These are phyloP conservation scores for Glossosoma conforme DNA, from an alignment of 1,140 invertebrate species.

Conservation along the genomic window DNA sequence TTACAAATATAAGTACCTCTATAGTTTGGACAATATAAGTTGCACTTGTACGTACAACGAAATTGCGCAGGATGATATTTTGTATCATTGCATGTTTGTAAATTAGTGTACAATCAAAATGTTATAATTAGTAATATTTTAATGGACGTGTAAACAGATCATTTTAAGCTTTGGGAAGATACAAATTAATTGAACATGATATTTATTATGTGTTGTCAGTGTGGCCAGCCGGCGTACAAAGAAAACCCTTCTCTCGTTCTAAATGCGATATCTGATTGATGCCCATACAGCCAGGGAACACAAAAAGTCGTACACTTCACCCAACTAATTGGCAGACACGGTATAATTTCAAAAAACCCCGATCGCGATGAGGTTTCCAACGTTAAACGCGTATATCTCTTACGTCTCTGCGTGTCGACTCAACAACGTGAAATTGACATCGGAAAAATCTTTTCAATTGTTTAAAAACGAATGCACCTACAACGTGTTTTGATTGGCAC, in stretches of 20 bases:
- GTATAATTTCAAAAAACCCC: constrained; percentile 17
- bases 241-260: not conserved
- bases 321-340: constrained; percentile 22
- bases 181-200: too few species aligned
- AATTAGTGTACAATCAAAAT: too few species aligned
- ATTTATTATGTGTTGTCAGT: not conserved
- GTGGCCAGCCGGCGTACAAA: not conserved
- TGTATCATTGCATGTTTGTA: too few species aligned
- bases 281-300: not conserved
- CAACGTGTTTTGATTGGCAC: too few species aligned
- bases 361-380: constrained; percentile 17
- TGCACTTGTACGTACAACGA: too few species aligned
- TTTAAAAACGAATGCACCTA: too few species aligned
- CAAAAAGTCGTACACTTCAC: constrained; percentile 4
- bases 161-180: too few species aligned
- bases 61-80: too few species aligned
- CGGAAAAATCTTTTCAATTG: not conserved
- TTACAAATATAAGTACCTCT: too few species aligned
- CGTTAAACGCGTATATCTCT: constrained; percentile 12
- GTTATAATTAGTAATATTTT: too few species aligned
- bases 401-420: not conserved
- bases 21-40: too few species aligned
- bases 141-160: too few species aligned
- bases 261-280: constrained; percentile 25
- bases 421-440: not conserved